Base-by-base conservation (phyloP, 1,140 invertebrate species). In the Diorhabda elongata region DNA sequence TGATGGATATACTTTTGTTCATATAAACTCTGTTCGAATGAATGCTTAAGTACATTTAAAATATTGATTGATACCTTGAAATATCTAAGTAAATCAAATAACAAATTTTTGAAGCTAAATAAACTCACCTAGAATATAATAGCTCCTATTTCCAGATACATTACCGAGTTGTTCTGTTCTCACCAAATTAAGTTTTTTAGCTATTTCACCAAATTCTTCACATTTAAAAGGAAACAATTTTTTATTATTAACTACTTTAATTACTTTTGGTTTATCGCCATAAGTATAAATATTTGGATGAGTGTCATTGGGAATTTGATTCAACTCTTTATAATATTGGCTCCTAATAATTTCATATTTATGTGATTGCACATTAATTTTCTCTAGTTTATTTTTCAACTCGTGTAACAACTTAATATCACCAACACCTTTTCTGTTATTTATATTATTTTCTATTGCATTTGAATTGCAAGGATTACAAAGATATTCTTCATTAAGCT, bases 81-180 rank as follows among this genome's bases (percentile, higher is more conserved):
- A 26, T 26, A 26, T 26, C 26, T 26, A 26, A 26, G 0, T 26
- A 26, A 26, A 26, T 26, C 26, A 26, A 26, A 26, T 26, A 26
- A 26, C 26, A 26, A 26, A 26, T 26, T 26, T 26, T 26, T 26
- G 26, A 26, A 26, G 26, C 26, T 26, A 26, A 26, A 26, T 26
- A 26, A 26, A 26, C 26, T 26, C 26, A 64, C 89, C 91, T 68
- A 91, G 79, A 52, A 94, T 83, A 75, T 88, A 89, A 79, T 97
- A 97, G 78, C 91, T 92, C 76, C 89, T 89, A 72, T 88, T 86
- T 5, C 94, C 94, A 72, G 88, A 88, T 52, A 93, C 85, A 71
- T 91, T 85, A 2, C 90, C 90, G 42, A 97, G 81, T 76, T 90
- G 86, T 68, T 92, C 88, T 59, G 85, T 90, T 79, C 90, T 86